Evolutionary conservation across 1,140 invertebrate genomes (phyloP).

Genomic region (Nasonia vitripennis): DNA sequence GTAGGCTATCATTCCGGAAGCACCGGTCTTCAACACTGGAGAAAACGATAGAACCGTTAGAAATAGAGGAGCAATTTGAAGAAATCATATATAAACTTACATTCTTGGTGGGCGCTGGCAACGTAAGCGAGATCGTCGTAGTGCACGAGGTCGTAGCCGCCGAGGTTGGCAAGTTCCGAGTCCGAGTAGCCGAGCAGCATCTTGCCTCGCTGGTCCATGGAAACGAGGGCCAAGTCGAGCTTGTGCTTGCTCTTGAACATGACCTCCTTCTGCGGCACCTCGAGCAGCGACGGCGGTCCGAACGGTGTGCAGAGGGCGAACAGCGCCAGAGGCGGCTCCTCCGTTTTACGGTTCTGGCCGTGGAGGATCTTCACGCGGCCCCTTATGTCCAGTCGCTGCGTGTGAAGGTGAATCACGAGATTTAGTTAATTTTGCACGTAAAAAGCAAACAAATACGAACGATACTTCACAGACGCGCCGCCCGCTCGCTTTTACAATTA

Average conservation of each 20-base stretch:
- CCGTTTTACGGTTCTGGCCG: slow-evolving; percentile 95
- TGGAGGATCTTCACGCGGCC: slow-evolving; percentile 96
- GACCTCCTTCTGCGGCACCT: slow-evolving; percentile 94
- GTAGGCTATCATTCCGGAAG: slow-evolving; percentile 98
- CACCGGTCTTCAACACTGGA: slow-evolving; percentile 97
- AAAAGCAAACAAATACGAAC: neutral
- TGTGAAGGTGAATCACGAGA: no score
- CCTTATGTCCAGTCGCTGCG: slow-evolving; percentile 97
- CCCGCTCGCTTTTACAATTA: slow-evolving; percentile 70
- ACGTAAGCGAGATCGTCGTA: slow-evolving; percentile 98
- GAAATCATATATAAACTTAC: slow-evolving; percentile 81
- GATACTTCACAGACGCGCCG: neutral
- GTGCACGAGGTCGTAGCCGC: slow-evolving; percentile 97
- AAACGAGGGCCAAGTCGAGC: slow-evolving; percentile 94
- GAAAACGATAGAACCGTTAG: neutral
- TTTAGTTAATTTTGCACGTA: no score
- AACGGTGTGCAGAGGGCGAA: slow-evolving; percentile 99
- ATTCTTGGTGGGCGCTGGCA: slow-evolving; percentile 98
- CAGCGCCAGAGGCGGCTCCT: slow-evolving; percentile 93
- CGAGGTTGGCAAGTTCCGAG: slow-evolving; percentile 91
- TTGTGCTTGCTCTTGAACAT: slow-evolving; percentile 99
- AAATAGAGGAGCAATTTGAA: neutral
- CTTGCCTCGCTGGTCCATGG: slow-evolving; percentile 98
- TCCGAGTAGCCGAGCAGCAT: slow-evolving; percentile 96
- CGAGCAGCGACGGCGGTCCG: slow-evolving; percentile 92